Conservation (phyloP, 2,888 invertebrate species). For the Tetanocera ferruginea region DNA sequence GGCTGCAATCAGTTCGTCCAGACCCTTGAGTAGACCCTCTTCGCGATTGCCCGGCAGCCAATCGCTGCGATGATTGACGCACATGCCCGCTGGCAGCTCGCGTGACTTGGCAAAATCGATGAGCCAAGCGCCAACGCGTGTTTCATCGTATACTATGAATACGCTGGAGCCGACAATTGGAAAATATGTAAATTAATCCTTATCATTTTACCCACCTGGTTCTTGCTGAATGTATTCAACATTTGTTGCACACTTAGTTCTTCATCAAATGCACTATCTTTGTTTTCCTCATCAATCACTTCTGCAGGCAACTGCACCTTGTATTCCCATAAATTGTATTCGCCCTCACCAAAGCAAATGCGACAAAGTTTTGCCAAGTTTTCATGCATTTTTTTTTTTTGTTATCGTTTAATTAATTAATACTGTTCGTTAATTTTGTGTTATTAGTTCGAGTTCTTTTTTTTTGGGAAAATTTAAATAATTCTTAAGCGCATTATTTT, state of each 20-base stretch:
- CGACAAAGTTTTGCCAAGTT: conserved; percentile 54
- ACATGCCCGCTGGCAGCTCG: conserved; percentile 77
- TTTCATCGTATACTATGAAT: conserved; percentile 92
- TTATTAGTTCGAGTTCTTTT: background rate
- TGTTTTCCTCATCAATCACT: background rate
- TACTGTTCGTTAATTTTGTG: background rate
- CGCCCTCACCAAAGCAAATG: conserved; percentile 61
- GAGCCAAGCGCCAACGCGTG: conserved; percentile 92
- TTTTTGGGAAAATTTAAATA: background rate
- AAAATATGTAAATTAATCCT: background rate
- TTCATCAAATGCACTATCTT: conserved; percentile 34
- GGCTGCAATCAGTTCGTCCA: conserved; percentile 90
- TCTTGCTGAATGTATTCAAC: conserved; percentile 56
- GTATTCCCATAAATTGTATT: conserved; percentile 56
- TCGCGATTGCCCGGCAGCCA: conserved; percentile 98
- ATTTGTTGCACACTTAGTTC: conserved; percentile 57
- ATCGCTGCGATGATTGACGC: conserved; percentile 82
- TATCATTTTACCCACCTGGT: conserved; percentile 49
- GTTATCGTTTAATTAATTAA: background rate
- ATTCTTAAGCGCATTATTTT: background rate
- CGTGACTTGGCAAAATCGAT: conserved; percentile 98
- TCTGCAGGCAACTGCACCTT: conserved; percentile 48
- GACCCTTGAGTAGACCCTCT: conserved; percentile 92
- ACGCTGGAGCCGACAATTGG: conserved; percentile 94
- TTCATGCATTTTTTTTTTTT: conserved; percentile 5